phyloP scores from a whole-genome alignment of 2,797 vertebrate genomes.

The Notolepis coatsorum region DNA sequence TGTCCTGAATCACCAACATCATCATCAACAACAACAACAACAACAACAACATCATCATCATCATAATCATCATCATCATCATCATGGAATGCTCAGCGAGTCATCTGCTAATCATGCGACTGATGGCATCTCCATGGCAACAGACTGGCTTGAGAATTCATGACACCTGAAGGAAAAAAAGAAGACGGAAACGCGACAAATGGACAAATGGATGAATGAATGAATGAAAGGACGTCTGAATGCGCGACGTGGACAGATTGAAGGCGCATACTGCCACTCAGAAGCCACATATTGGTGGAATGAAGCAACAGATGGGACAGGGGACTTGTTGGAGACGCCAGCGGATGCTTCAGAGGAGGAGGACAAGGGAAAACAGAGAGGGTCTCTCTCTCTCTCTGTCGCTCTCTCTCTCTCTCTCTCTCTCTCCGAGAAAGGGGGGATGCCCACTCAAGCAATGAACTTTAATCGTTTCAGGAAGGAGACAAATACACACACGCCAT shows the following conservation, averaged over 20 bases:
- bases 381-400: not conserved
- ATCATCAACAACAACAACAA: no score
- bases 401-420: constrained; percentile 9
- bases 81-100: no score
- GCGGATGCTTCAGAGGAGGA: not conserved
- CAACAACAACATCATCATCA: no score
- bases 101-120: no score
- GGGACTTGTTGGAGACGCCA: not conserved
- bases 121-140: no score
- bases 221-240: not conserved
- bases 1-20: no score
- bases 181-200: no score
- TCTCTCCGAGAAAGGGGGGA: constrained; percentile 60
- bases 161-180: no score
- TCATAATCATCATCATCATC: no score
- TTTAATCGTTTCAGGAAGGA: constrained; percentile 88
- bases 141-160: no score
- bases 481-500: constrained; percentile 79
- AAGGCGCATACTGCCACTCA: not conserved
- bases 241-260: not conserved
- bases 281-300: constrained; percentile 49
- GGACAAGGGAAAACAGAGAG: constrained; percentile 7
- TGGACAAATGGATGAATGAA: not conserved
- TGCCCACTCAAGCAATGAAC: constrained; percentile 81
- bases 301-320: constrained; percentile 3